Base-by-base conservation (phyloP, 1,140 invertebrate genomes). In the Zaprionus nigranus region DNA sequence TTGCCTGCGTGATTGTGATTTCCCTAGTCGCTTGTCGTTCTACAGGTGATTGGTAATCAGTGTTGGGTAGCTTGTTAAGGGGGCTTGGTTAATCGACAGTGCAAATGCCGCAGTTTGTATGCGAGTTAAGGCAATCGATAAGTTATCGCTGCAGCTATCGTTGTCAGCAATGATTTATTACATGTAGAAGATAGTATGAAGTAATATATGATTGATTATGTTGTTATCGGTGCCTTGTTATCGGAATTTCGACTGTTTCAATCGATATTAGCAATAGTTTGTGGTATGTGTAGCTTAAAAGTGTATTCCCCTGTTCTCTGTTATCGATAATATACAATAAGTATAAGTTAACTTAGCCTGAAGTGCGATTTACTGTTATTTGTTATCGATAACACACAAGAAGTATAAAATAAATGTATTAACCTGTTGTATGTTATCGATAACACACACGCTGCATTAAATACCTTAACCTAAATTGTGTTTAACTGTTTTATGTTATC, bases 31-130 rank as follows among this genome's bases (percentile, higher is more conserved):
- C 34, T 36, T 49, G 36, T 81, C 58, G 59, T 79, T 79, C 22
- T 28, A 40, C 22, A 22, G 13, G 28, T 46, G 22, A 60, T 54
- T 62, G 71, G 56, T 60, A 67, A 73, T 70, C 51, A 56, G 59
- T 36, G 20, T 38, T 28, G 34, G 28, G 28, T 3, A 36, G 22
- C 28, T 36, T 26, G 34, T 49, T 46, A 53, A 56, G 77, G 59
- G 66, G 79, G 62, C 67, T 73, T 81, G 73, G 61, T 68, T 70
- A 79, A 75, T 79, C 74, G 78, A 78, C 20, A 13, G 46, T 12
- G 26, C n/a, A 36, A 20, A 46, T 17, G 28, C 17, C 6, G 17
- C 17, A 26, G n/a, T 38, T 7, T 11, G 11, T 5, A 57, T 7
- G 15, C 15, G 11, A 58, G 28, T 2, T 5, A 17, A 46, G 40